Percentiles rank a stretch among this genome's conserved stretches.
These are phyloP conservation scores for Acrobasis repandana DNA, from an alignment of 2,888 invertebrate genomes.

Conservation along the genomic window DNA sequence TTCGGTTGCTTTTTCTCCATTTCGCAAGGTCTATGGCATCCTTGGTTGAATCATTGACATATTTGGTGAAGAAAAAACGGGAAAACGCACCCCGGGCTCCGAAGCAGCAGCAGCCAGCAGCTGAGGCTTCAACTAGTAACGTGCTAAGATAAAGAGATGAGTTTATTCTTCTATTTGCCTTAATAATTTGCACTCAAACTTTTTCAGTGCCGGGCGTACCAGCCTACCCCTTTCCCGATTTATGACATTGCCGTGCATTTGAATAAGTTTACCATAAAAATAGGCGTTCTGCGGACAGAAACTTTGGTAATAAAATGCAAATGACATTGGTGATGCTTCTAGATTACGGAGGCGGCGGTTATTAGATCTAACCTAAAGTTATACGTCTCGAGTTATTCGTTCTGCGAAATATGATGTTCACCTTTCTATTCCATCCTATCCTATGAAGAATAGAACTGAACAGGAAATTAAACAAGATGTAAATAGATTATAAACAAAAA, in stretches of 20 bases:
- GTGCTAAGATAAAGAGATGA: too few relatives aligned
- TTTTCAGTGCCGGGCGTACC: constrained; percentile 63
- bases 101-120: too few relatives aligned
- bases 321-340: constrained; percentile 65
- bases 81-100: too few relatives aligned
- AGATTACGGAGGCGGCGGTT: constrained; percentile 42
- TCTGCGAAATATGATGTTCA: not conserved
- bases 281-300: constrained; percentile 73
- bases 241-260: constrained; percentile 76
- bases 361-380: constrained; percentile 37
- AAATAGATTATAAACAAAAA: too few relatives aligned
- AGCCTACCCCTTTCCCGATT: constrained; percentile 73
- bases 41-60: too few relatives aligned
- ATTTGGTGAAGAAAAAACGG: too few relatives aligned
- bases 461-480: too few relatives aligned
- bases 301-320: constrained; percentile 81
- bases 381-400: not conserved
- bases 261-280: constrained; percentile 81
- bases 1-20: too few relatives aligned
- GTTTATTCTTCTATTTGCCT: not conserved
- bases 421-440: not conserved
- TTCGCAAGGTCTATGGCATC: too few relatives aligned
- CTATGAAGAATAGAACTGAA: too few relatives aligned
- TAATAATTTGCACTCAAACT: constrained; percentile 42
- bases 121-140: too few relatives aligned